These are phyloP conservation scores for Cosmopolites sordidus DNA, from an alignment of 2,888 invertebrate genomes.

Conservation along the genomic window DNA sequence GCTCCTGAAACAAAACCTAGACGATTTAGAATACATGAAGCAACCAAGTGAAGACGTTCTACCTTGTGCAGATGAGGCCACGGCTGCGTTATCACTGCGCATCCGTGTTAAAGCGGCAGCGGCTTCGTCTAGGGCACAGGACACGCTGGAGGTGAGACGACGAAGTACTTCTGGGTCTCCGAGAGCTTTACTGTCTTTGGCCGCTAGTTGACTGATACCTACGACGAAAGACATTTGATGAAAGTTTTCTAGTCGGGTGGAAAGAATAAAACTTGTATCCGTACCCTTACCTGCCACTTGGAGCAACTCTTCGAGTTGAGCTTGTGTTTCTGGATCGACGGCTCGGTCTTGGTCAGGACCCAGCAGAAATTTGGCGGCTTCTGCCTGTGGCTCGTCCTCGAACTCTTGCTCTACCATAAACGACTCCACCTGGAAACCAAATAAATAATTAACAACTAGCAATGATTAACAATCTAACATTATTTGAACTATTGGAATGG, in stretches of 20 bases:
- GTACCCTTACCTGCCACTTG: constrained; percentile 75
- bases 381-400: constrained; percentile 60
- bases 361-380: constrained; percentile 61
- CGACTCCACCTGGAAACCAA: constrained; percentile 59
- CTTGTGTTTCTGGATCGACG: constrained; percentile 83
- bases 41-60: too few species aligned
- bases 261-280: neutral
- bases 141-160: constrained; percentile 74
- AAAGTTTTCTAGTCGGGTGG: neutral
- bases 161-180: constrained; percentile 86
- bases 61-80: constrained; percentile 10
- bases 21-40: too few species aligned
- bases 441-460: neutral
- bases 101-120: constrained; percentile 94
- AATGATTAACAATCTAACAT: too few species aligned
- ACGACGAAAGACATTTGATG: constrained; percentile 19
- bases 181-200: constrained; percentile 76
- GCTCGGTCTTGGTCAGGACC: constrained; percentile 62
- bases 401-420: constrained; percentile 66
- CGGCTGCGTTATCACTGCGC: constrained; percentile 77
- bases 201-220: constrained; percentile 75
- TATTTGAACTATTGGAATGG: too few species aligned
- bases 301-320: constrained; percentile 84
- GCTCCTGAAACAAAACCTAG: constrained; percentile 12
- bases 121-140: constrained; percentile 94